These are phyloP conservation scores for Pyrochroa serraticornis DNA, from an alignment of 2,888 invertebrate species.

Conservation along the genomic window DNA sequence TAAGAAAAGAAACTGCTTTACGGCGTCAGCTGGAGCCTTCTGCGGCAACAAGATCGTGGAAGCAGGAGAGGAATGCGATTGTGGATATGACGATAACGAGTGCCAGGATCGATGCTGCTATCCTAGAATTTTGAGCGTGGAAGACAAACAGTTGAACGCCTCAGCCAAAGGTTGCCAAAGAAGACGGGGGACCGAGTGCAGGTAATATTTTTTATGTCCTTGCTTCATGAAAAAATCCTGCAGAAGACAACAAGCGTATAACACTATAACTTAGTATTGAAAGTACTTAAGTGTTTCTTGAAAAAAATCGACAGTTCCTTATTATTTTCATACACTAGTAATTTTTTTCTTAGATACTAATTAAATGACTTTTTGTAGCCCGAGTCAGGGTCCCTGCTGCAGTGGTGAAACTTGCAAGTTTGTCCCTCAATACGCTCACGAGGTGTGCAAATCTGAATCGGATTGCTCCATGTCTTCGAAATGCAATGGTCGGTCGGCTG, in stretches of 20 bases:
- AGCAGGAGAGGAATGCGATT: conserved; percentile 97
- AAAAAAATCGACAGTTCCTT: too few relatives aligned
- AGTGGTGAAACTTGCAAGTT: conserved; percentile 78
- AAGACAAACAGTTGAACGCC: conserved; percentile 71
- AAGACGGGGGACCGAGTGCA: conserved; percentile 79
- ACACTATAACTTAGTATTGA: too few relatives aligned
- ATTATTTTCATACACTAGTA: background rate
- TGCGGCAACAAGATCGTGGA: conserved; percentile 99
- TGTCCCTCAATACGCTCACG: conserved; percentile 67
- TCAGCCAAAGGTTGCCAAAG: conserved; percentile 83
- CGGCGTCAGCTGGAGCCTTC: conserved; percentile 91
- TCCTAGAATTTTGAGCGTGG: conserved; percentile 76
- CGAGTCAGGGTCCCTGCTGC: conserved; percentile 98
- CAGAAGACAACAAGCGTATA: background rate
- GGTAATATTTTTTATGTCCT: conserved; percentile 60
- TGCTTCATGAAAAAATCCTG: background rate
- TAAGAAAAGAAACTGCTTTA: conserved; percentile 92
- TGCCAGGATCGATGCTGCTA: conserved; percentile 92
- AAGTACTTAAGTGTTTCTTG: too few relatives aligned
- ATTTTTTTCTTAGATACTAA: background rate
- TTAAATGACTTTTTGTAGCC: too few relatives aligned
- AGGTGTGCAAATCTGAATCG: conserved; percentile 80
- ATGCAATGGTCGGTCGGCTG: conserved; percentile 85
- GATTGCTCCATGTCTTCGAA: conserved; percentile 89
- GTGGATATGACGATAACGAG: conserved; percentile 90